Evolutionary conservation across 1,140 invertebrate species (phyloP), one percentile per base, ranked within the genome.

Genomic region (Drosophila elegans): DNA sequence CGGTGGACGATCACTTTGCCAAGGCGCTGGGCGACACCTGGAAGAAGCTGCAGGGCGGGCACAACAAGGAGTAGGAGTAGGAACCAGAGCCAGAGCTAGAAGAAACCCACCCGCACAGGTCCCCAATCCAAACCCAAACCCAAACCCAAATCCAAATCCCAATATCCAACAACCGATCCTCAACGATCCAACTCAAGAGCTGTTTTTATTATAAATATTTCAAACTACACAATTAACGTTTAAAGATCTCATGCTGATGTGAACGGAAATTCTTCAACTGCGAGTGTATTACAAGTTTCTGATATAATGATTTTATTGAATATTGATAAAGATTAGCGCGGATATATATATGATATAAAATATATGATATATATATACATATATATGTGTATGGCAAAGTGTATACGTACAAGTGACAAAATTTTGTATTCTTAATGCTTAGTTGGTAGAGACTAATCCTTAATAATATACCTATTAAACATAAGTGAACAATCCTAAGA

Each of bases 1-100:
- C 95, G 84, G 97, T 99, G 13, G 98, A 99, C 93, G 98, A 99
- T 92, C 98, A 99, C 91, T 99, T 99, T 93, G 97, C 97, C 11
- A 98, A 99, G 94, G 98, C 98, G 2, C 93, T 99, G 4, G 98
- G 98, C 1, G 97, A 98, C 68, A 98, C 97, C 0, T 99, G 98
- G 98, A 94, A 96, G 62, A 96, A 97, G 93, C 94, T 99, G 73
- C 95, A 96, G 90, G 95, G 94, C 41, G 95, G 94, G 36, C 93
- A 93, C 44, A 91, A 93, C 44, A 91, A 91, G 64, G 81, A 68
- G 12, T 69, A 77, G 39, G 39, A 11, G 16, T 7, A 6, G 11
- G 44, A 4, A 9, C 6, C 10, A 46, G 16, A 21, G 16, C 16
- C 16, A 21, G 16, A 21, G 25, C 4, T 12, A 11, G 25, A 10